These are phyloP conservation scores for Melanotaenia trifasciata DNA, from an alignment of 2,797 vertebrate genomes.

Conservation along the genomic window DNA sequence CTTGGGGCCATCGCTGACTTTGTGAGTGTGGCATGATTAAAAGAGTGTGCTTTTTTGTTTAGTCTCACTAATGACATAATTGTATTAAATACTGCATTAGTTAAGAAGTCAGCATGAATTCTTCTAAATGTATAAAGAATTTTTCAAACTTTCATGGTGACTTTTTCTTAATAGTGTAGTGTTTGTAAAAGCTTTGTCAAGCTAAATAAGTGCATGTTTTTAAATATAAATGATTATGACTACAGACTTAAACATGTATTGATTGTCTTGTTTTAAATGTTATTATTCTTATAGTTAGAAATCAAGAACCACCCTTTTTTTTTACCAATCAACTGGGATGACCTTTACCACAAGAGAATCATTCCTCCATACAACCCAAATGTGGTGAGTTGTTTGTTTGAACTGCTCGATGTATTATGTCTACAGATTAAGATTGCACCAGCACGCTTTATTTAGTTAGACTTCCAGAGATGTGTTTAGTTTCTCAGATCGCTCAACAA, in stretches of 20 bases:
- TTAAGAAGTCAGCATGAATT: neutral
- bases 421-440: neutral
- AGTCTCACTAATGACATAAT: neutral
- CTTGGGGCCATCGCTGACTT: conserved; percentile 95
- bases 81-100: neutral
- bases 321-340: conserved; percentile 97
- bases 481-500: neutral
- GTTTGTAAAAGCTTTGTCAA: neutral
- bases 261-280: conserved; percentile 6
- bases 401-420: neutral
- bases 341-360: conserved; percentile 95
- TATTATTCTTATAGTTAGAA: conserved; percentile 87
- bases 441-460: neutral
- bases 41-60: conserved; percentile 10
- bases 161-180: neutral
- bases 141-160: neutral
- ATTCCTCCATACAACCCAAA: conserved; percentile 96
- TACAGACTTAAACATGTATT: neutral
- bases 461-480: neutral
- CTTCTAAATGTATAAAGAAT: neutral
- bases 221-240: neutral
- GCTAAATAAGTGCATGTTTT: too few relatives aligned
- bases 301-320: conserved; percentile 97
- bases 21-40: conserved; percentile 82
- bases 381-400: conserved; percentile 87